Base-by-base conservation (phyloP, 2,797 vertebrate species). In the Aphelocoma californica region DNA sequence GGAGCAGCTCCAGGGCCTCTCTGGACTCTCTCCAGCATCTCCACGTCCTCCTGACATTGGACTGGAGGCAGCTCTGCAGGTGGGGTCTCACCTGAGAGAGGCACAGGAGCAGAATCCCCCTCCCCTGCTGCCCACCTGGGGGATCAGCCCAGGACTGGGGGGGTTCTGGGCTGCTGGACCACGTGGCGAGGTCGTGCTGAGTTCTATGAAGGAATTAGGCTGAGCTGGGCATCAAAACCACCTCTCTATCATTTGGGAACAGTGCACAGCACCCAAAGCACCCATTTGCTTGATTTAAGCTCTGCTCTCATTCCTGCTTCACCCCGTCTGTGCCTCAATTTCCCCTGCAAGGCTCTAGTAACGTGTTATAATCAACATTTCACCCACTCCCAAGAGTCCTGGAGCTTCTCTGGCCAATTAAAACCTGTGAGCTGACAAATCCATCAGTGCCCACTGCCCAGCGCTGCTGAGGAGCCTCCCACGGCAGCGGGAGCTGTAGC, bases 381-480 rank as follows among this genome's bases (percentile, higher is more conserved):
- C 50, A 60, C 31, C 16, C 24, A 18, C 13, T 47, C 28, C 70
- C 7, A 6, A 12, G 34, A 69, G 7, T 31, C 58, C 26, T 77
- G 66, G 34, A 12, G 7, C 65, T 65, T 53, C 69, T 91, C 24
- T 53, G 75, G 67, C n/a, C 79, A 69, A 72, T 84, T 82, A 70
- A 93, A 95, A 81, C 47, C 73, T 24, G 40, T 7, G 57, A 81
- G 84, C 15, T 57, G 36, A 48, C 48, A 72, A 81, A 81, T 23
- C 64, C 56, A 36, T 42, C 88, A 70, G 72, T 61, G 36, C 62
- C 57, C 60, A 66, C 29, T 67, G 73, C 74, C 53, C 5, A 3
- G 64, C 61, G 13, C 69, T 85, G 58, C 72, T 5, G 75, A 89
- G 70, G 81, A 94, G 77, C 79, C 72, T 95, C 94, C 93, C 94